Evolutionary conservation across 1,140 invertebrate genomes (phyloP).

Genomic region (Mizuhopecten yessoensis): DNA sequence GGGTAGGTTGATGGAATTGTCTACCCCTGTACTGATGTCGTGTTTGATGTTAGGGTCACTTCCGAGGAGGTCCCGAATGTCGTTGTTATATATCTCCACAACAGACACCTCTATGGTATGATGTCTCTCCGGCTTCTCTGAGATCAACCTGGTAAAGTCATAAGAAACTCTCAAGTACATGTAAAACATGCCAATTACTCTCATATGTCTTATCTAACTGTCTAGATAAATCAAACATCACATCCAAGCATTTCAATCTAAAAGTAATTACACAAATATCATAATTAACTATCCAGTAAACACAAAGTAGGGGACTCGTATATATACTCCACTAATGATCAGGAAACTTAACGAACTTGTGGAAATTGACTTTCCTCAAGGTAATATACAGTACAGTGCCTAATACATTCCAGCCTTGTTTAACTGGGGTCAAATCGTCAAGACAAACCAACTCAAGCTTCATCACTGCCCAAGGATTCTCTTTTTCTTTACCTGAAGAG

Average conservation of each 20-base stretch:
- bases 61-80: constrained; percentile 79
- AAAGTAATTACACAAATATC: too few relatives aligned
- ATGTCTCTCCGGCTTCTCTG: constrained; percentile 73
- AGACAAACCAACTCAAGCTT: too few relatives aligned
- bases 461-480: not conserved
- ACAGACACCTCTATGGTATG: constrained; percentile 80
- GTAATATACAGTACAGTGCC: not conserved
- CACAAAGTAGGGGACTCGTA: too few relatives aligned
- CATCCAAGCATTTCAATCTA: too few relatives aligned
- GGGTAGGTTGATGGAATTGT: constrained; percentile 76
- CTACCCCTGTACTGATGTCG: constrained; percentile 77
- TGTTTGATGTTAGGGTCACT: constrained; percentile 78
- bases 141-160: constrained; percentile 71
- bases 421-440: too few relatives aligned
- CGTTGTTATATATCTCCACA: constrained; percentile 82
- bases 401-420: too few relatives aligned
- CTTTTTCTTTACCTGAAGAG: constrained; percentile 75
- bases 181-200: not conserved
- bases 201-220: too few relatives aligned
- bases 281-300: too few relatives aligned
- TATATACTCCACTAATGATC: too few relatives aligned
- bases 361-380: not conserved
- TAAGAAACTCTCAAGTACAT: not conserved
- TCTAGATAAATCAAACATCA: too few relatives aligned
- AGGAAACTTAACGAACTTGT: too few relatives aligned